Percentiles rank a stretch among this genome's conserved stretches.
These are phyloP conservation scores for Masticophis lateralis DNA, from an alignment of 2,797 vertebrate species.

Conservation along the genomic window DNA sequence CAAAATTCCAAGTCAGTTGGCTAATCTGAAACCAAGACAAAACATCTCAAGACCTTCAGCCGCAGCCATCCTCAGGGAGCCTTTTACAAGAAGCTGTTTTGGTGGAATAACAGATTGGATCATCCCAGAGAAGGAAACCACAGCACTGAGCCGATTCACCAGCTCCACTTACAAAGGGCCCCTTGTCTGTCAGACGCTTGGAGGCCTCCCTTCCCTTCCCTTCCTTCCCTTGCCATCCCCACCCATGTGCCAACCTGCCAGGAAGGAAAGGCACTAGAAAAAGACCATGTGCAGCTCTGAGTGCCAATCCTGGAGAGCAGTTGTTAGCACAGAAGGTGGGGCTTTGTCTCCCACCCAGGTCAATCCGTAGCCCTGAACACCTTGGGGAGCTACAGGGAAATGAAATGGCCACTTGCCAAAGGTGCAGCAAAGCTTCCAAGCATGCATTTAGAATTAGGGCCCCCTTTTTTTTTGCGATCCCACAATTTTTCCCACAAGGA, in stretches of 20 bases:
- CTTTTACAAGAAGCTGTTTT: conserved; percentile 43
- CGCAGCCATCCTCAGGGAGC: conserved; percentile 15
- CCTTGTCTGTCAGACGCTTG: conserved; percentile 51
- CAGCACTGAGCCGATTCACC: conserved; percentile 45
- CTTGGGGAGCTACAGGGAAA: background rate
- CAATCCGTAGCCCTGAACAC: background rate
- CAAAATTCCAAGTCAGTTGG: background rate
- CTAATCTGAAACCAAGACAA: conserved; percentile 18
- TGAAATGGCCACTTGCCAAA: background rate
- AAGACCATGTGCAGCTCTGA: background rate
- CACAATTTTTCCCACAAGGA: background rate
- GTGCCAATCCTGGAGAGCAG: background rate
- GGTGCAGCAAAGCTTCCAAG: background rate
- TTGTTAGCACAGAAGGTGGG: background rate
- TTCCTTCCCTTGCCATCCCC: background rate
- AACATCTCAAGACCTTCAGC: background rate
- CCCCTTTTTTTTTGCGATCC: background rate
- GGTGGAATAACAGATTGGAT: conserved; percentile 66
- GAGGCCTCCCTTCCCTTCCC: too few relatives aligned
- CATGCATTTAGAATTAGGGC: background rate
- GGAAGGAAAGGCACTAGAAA: accelerated
- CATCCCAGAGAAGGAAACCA: conserved; percentile 65
- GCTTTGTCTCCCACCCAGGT: too few relatives aligned
- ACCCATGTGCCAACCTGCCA: conserved; percentile 16
- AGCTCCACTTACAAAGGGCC: conserved; percentile 48